These are phyloP conservation scores for Medauroidea extradentata DNA, from an alignment of 1,140 invertebrate genomes.

Conservation along the genomic window DNA sequence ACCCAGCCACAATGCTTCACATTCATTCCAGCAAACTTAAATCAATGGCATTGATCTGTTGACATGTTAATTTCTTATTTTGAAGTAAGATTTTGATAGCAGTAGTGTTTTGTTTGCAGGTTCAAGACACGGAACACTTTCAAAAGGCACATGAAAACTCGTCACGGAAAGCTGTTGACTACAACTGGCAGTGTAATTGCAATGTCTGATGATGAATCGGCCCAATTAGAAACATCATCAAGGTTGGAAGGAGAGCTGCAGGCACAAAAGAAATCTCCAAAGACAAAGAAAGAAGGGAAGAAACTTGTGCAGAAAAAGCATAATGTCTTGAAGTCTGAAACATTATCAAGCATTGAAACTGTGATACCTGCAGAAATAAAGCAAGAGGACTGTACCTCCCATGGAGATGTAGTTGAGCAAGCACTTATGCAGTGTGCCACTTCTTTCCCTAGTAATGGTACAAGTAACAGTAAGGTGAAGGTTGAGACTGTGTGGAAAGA, in stretches of 20 bases:
- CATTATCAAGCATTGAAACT: neutral
- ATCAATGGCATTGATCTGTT: no score
- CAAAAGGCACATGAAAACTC: constrained; percentile 56
- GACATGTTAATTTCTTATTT: no score
- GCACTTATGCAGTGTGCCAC: constrained; percentile 2
- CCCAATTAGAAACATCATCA: constrained; percentile 47
- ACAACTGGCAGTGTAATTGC: constrained; percentile 52
- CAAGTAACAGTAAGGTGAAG: neutral
- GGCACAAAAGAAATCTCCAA: neutral
- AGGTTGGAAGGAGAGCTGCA: neutral
- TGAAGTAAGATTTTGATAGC: neutral
- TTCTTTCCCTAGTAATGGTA: neutral
- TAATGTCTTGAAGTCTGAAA: neutral
- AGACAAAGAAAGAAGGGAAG: neutral
- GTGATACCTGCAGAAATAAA: neutral
- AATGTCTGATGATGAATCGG: constrained; percentile 53
- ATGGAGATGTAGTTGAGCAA: constrained; percentile 5
- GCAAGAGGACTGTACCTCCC: neutral
- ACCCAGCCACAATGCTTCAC: no score
- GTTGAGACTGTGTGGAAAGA: no score
- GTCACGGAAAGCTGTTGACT: constrained; percentile 53
- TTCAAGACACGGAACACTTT: constrained; percentile 64
- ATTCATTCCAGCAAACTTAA: no score
- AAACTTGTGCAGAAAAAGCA: neutral
- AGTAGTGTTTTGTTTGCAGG: constrained; percentile 32